Conservation (phyloP, 2,888 invertebrate genomes). For the Melipona bicolor region DNA sequence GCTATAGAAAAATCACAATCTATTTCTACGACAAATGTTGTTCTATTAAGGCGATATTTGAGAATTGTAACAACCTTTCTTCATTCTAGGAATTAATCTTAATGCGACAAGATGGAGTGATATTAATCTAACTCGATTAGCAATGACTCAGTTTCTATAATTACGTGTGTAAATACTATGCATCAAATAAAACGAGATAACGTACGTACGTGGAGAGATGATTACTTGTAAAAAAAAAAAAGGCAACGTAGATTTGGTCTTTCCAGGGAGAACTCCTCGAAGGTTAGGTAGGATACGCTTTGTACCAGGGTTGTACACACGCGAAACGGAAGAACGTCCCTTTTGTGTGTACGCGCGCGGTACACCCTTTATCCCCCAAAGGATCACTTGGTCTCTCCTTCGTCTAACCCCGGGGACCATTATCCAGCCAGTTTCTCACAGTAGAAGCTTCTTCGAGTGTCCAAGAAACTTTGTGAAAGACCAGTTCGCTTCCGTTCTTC, state of each 20-base stretch:
- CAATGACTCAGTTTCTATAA: too few species aligned
- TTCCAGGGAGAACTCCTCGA: constrained; percentile 59
- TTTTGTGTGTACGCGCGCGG: constrained; percentile 68
- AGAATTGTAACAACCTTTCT: too few species aligned
- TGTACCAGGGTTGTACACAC: constrained; percentile 63
- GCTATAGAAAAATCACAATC: too few species aligned
- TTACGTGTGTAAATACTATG: neutral
- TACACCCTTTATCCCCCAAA: constrained; percentile 75
- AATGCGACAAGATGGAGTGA: too few species aligned
- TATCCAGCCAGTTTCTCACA: constrained; percentile 75
- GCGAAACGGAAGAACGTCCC: constrained; percentile 60
- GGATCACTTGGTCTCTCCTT: constrained; percentile 74
- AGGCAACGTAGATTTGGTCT: constrained; percentile 62
- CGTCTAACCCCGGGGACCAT: constrained; percentile 72
- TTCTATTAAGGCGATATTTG: too few species aligned
- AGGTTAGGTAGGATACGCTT: constrained; percentile 57
- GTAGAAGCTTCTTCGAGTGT: constrained; percentile 73
- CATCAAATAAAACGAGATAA: neutral
- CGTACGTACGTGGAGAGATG: constrained; percentile 37
- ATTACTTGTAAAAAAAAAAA: constrained; percentile 63
- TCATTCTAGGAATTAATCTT: too few species aligned
- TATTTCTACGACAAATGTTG: too few species aligned
- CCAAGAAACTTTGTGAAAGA: constrained; percentile 81
- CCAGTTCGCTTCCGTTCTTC: constrained; percentile 71
- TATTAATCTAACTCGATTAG: too few species aligned